Base-by-base conservation (phyloP, 2,888 invertebrate species). In the Clusia tigrina region DNA sequence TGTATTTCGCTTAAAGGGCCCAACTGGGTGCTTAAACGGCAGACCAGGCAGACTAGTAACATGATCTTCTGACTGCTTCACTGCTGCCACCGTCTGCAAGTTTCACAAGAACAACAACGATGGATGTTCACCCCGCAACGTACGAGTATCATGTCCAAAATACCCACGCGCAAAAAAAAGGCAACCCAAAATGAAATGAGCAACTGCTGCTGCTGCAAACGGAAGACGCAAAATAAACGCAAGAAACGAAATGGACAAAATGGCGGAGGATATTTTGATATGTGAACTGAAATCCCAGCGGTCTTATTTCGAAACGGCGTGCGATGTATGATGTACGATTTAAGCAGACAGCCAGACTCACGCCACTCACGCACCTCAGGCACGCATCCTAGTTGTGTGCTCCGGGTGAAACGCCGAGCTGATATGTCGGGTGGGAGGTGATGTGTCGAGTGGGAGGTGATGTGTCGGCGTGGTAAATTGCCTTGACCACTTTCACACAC, bases 291-390 rank as follows among this genome's bases (percentile, higher is more conserved):
- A 67, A 63, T 70, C 69, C 71, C 68, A 69, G 62, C 58, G 71
- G 71, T 71, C 71, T 71, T 71, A 69, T 71, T 71, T 71, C 69
- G 69, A 67, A 69, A 67, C 63, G 65, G 62, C 65, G 66, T 65
- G 18, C 48, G 32, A 9, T 9, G 32, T 12, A 12, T 32, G 12
- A 12, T 12, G 32, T 12, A n/a, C 32, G 12, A 32, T 12, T 32
- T 32, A 12, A 32, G n/a, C n/a, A 32, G 12, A 32, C 32, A 9
- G 32, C n/a, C 32, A 12, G 3, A 6, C 42, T 17, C n/a, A 3
- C 12, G 9, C 42, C 42, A 6, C n/a, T 17, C 42, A 42, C 42
- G 9, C n/a, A 5, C 9, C 42, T n/a, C 42, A 5, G n/a, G n/a
- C 42, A 22, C 55, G 22, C 1, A 17, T 3, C 5, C 12, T 23